Evolutionary conservation across 2,888 invertebrate species (phyloP), one percentile per base, ranked within the genome.

Genomic region (Linnaemya tessellans): DNA sequence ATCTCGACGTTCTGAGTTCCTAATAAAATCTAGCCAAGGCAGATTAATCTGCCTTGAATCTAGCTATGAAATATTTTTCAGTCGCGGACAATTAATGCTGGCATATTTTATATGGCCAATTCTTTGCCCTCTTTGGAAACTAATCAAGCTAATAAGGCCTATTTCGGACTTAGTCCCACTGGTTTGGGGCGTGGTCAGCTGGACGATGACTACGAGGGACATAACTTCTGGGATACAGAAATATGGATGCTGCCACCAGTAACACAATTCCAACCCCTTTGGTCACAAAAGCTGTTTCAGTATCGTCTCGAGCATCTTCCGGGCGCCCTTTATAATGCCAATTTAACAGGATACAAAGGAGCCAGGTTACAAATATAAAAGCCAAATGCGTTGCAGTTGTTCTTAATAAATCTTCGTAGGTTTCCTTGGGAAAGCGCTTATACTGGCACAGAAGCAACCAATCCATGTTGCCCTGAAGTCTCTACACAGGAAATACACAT

Each of bases 181-280:
- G 94, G 95, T 0, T 89, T 95, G 13, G 94, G 94, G 0, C 93
- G 94, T 78, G 91, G 90, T 8, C 88, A 91, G 75, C 87, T 91
- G 9, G 89, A 89, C 15, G 88, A 88, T 0, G 93, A 93, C 81
- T 93, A 93, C 82, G 83, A 92, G 93, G 95, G 95, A 15, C 95
- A 95, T 88, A 94, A 94, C 87, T 94, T 95, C 89, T 95, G 95
- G 95, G 95, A 95, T 86, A 94, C 94, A 0, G 95, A 95, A 90
- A 94, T 94, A 60, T 95, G 95, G 95, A 95, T 95, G 94, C 93
- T 94, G 70, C 95, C 95, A 0, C 91, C 93, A 0, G 93, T 94
- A 7, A 90, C 94, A 11, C 90, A 94, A 35, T 89, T 95, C 8
- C 93, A 94, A 60, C 93, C 93, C 0, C 88, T 90, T 7, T 94